phyloP scores from a whole-genome alignment of 2,888 invertebrate species.

The Pyrgus malvae region DNA sequence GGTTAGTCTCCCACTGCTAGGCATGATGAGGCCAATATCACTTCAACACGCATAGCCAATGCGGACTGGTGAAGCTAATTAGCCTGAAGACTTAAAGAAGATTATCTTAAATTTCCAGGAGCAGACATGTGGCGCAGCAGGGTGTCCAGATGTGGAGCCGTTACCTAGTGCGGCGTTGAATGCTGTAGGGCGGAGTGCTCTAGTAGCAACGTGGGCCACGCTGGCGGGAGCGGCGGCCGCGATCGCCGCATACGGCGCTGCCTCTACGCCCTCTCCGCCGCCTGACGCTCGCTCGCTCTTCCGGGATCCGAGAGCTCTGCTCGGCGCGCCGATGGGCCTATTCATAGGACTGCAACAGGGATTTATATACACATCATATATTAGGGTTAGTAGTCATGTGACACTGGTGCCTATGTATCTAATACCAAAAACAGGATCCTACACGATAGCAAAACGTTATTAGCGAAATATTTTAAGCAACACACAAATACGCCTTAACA shows the following conservation, averaged over 20 bases:
- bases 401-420: neutral
- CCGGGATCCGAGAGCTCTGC: conserved; percentile 84
- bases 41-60: neutral
- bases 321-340: conserved; percentile 88
- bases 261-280: conserved; percentile 63
- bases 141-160: conserved; percentile 66
- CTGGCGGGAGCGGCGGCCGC: conserved; percentile 55
- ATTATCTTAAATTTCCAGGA: conserved; percentile 51
- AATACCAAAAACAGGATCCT: too few species aligned
- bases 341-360: conserved; percentile 93
- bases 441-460: too few species aligned
- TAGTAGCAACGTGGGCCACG: conserved; percentile 64
- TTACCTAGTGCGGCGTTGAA: conserved; percentile 56
- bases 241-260: conserved; percentile 61
- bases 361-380: conserved; percentile 91
- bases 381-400: conserved; percentile 79
- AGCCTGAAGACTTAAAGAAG: too few species aligned
- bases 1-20: too few species aligned
- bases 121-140: conserved; percentile 62
- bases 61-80: too few species aligned
- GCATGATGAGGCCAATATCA: too few species aligned
- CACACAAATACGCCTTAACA: too few species aligned
- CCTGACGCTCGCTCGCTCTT: conserved; percentile 67
- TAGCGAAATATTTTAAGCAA: too few species aligned
- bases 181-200: conserved; percentile 55